phyloP scores from a whole-genome alignment of 2,113 vertebrate species.

The Danio rerio region DNA sequence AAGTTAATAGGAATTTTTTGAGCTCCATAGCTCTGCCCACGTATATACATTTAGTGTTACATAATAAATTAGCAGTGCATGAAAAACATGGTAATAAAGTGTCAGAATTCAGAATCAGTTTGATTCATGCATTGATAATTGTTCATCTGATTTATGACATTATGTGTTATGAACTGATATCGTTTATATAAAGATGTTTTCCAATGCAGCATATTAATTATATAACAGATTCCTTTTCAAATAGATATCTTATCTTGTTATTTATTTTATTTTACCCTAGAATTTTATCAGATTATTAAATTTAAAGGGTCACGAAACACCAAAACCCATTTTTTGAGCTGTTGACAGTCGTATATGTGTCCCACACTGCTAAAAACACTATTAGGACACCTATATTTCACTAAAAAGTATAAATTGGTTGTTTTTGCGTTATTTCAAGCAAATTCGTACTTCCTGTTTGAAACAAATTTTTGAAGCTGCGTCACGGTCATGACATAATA shows the following conservation, averaged over 20 bases:
- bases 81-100: neutral
- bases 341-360: too few relatives aligned
- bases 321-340: too few relatives aligned
- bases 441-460: too few relatives aligned
- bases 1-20: neutral
- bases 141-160: neutral
- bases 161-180: neutral
- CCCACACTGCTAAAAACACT: too few relatives aligned
- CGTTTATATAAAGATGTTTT: constrained; percentile 1
- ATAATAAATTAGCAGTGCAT: neutral
- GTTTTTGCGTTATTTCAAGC: too few relatives aligned
- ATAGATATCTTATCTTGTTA: neutral
- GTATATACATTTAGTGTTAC: neutral
- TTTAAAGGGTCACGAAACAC: too few relatives aligned
- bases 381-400: too few relatives aligned
- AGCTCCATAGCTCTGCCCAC: neutral
- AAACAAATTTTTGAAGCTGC: too few relatives aligned
- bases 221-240: neutral
- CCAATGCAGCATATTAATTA: neutral
- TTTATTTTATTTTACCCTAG: neutral
- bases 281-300: too few relatives aligned
- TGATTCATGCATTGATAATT: constrained; percentile 2
- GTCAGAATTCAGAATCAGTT: neutral
- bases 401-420: too few relatives aligned
- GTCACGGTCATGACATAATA: too few relatives aligned